Evolutionary conservation across 2,888 invertebrate genomes (phyloP).

Genomic region (Phasia obesa): DNA sequence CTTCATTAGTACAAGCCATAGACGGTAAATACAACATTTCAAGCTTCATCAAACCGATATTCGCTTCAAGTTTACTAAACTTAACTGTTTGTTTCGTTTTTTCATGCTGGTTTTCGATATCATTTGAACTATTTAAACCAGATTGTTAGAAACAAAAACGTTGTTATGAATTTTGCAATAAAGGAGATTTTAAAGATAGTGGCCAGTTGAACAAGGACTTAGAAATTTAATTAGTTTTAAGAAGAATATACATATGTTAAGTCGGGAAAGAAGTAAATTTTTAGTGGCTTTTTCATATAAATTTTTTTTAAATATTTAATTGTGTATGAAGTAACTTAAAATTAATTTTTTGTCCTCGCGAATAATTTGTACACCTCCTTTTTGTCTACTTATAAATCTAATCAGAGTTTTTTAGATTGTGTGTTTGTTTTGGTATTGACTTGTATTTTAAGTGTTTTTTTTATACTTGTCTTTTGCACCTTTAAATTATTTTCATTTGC

Average conservation of each 20-base stretch:
- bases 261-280: no score
- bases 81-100: constrained; percentile 15
- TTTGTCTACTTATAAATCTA: not conserved
- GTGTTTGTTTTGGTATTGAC: constrained; percentile 52
- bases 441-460: constrained; percentile 57
- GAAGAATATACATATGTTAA: no score
- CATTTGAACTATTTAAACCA: constrained; percentile 46
- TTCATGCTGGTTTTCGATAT: constrained; percentile 28
- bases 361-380: not conserved
- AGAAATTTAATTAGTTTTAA: no score
- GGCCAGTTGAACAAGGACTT: constrained; percentile 22
- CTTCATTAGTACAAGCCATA: constrained; percentile 66
- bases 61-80: constrained; percentile 48
- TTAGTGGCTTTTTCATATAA: no score
- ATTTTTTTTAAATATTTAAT: not conserved
- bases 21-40: constrained; percentile 61
- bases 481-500: constrained; percentile 67
- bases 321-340: no score
- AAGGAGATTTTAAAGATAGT: constrained; percentile 23
- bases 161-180: constrained; percentile 49
- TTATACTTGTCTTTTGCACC: constrained; percentile 71
- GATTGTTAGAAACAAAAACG: constrained; percentile 48
- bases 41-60: constrained; percentile 22
- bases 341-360: not conserved
- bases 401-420: constrained; percentile 32